A percentile compares a stretch with the other conserved stretches of the same genome.
phyloP scores from a whole-genome alignment of 2,113 vertebrate species.

The Parotia lawesii region DNA sequence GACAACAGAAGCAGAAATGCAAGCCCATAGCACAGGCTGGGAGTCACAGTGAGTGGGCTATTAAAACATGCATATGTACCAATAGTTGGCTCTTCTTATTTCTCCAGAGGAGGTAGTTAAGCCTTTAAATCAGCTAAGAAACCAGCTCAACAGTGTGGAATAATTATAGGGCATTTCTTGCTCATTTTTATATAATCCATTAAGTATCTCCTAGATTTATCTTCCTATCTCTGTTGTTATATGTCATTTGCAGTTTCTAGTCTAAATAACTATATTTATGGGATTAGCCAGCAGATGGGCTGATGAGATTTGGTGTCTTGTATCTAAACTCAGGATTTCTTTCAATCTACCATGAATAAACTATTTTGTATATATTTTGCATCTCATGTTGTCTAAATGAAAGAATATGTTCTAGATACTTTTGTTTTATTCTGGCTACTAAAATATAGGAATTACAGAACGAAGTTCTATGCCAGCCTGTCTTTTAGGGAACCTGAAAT shows the following conservation, averaged over 20 bases:
- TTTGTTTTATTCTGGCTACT: not conserved
- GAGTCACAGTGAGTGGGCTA: not conserved
- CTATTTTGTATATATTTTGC: not conserved
- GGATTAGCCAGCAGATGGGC: conserved; percentile 2
- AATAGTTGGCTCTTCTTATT: not conserved
- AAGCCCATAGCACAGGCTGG: not conserved
- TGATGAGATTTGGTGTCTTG: conserved; percentile 4
- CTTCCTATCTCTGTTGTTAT: not conserved
- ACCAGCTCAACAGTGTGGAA: conserved; percentile 22
- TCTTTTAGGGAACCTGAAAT: not conserved
- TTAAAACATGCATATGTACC: not conserved
- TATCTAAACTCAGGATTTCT: not conserved
- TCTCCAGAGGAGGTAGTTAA: conserved; percentile 19
- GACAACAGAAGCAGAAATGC: conserved; percentile 1
- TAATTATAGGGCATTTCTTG: conserved; percentile 46
- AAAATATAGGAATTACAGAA: not conserved
- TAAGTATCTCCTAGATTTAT: conserved; percentile 19
- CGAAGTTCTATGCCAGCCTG: not conserved
- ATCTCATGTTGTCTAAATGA: not conserved
- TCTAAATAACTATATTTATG: conserved; percentile 22
- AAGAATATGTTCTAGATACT: not conserved
- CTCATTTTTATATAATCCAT: conserved; percentile 9
- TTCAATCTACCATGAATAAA: not conserved
- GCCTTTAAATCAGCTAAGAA: conserved; percentile 39
- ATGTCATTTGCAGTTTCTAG: conserved; percentile 28